Conservation (phyloP, 1,140 invertebrate genomes). For the Caenorhabditis inopinata region DNA sequence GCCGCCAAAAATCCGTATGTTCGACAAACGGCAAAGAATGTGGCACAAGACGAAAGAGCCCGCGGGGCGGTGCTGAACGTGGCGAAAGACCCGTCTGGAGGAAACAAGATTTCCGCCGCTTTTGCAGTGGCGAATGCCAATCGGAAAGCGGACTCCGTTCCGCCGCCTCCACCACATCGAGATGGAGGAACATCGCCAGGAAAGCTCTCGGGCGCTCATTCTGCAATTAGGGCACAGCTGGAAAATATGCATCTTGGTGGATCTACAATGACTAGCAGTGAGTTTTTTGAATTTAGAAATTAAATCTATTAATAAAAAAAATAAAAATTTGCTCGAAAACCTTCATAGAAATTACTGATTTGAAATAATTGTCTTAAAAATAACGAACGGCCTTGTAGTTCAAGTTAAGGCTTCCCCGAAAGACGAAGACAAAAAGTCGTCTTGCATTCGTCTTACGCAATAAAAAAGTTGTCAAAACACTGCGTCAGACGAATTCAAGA, state of each 20-base stretch:
- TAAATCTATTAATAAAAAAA: no score
- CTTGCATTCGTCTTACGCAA: no score
- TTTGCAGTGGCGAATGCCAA: not conserved
- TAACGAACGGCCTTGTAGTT: no score
- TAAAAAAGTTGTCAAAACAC: no score
- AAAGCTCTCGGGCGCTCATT: not conserved
- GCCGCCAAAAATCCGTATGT: slow-evolving; percentile 36
- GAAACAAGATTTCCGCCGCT: slow-evolving; percentile 1
- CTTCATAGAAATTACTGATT: no score
- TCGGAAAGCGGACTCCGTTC: not conserved
- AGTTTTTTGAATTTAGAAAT: not conserved
- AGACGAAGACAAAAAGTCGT: no score
- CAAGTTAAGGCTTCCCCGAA: no score
- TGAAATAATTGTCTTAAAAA: no score
- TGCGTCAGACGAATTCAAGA: no score
- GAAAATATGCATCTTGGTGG: slow-evolving; percentile 3
- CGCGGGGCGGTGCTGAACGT: slow-evolving; percentile 24
- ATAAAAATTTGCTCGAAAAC: no score
- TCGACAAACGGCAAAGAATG: slow-evolving; percentile 20
- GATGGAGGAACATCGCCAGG: not conserved
- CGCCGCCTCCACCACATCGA: slow-evolving; percentile 20
- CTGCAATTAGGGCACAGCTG: not conserved
- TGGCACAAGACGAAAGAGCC: not conserved
- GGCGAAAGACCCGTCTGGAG: slow-evolving; percentile 5
- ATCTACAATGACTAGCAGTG: not conserved